Evolutionary conservation across 1,140 invertebrate genomes (phyloP), one percentile per base, ranked within the genome.

Genomic region (Megalopta genalis): DNA sequence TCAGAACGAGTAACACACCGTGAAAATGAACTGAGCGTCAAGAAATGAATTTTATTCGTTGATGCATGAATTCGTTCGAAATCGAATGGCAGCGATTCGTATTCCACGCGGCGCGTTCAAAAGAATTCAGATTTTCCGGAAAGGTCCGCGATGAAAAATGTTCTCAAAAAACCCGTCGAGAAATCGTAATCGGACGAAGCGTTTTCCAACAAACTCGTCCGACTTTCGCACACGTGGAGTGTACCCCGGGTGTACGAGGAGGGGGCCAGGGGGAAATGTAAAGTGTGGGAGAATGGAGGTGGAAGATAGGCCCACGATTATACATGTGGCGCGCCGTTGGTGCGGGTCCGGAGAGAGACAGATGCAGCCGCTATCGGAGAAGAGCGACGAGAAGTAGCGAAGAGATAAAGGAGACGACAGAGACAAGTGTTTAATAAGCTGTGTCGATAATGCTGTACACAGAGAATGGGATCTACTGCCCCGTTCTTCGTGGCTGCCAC

Each of bases 401-500:
- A 21, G 14, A 52, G 18, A 65, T 46, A 70, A 59, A 46, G 59
- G 42, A 37, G 68, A 63, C 69, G 68, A 14, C 49, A 65, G 59
- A 59, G 64, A 46, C 69, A 23, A 65, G 39, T 64, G 69, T 84
- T 83, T 82, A 78, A 84, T 76, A 81, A 83, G 59, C 80, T 67
- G 67, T 67, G 72, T 76, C 75, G 79, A 69, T 76, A 69, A 69
- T 60, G 46, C 14, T 60, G 54, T 69, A 60, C 68, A 69, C 74
- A 69, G 65, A 60, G 52, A 37, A 37, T 10, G 52, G 54, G 60
- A 76, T 60, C 46, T 16, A 46, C 37, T 67, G n/a, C 21, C 21
- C n/a, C 23, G 32, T 32, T 66, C 25, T 54, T 63, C 23, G 37
- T 7, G 18, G 18, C 14, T 52, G 49, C 18, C 18, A 52, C 42